Conservation (phyloP, 2,113 vertebrate species). For the Syngnathus floridae region DNA sequence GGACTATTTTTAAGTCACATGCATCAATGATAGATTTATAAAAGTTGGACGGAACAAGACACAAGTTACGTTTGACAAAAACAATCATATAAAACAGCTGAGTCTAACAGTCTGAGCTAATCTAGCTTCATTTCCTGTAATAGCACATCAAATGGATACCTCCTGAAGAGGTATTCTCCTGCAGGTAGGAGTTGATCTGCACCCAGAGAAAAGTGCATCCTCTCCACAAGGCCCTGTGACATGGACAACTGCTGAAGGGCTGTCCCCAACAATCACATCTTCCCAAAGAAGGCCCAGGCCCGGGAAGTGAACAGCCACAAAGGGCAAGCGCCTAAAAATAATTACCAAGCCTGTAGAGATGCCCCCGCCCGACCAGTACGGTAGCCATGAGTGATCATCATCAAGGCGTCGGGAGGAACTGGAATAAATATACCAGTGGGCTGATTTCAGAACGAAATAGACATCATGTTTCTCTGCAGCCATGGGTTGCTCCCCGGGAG, state of each 20-base stretch:
- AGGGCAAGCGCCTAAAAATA: slow-evolving; percentile 61
- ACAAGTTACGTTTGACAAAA: neutral
- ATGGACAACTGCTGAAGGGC: slow-evolving; percentile 63
- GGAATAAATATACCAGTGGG: neutral
- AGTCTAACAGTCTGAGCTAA: neutral
- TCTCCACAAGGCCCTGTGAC: slow-evolving; percentile 52
- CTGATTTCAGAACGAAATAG: neutral
- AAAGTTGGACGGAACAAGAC: neutral
- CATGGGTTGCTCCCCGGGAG: neutral
- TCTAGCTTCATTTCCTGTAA: neutral
- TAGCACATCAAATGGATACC: slow-evolving; percentile 15
- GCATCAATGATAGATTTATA: slow-evolving; percentile 18
- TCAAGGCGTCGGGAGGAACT: slow-evolving; percentile 12
- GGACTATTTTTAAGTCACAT: slow-evolving; percentile 45
- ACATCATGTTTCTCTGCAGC: neutral
- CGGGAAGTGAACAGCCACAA: slow-evolving; percentile 50
- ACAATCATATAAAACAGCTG: neutral
- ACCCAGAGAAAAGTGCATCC: slow-evolving; percentile 18
- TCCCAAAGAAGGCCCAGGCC: slow-evolving; percentile 28
- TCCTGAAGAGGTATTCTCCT: slow-evolving; percentile 14
- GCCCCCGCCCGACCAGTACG: slow-evolving; percentile 13
- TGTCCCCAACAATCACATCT: slow-evolving; percentile 64
- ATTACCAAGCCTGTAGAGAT: slow-evolving; percentile 41
- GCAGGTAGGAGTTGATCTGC: slow-evolving; percentile 18
- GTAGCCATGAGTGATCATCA: slow-evolving; percentile 29